Evolutionary conservation across 2,888 invertebrate genomes (phyloP).

Genomic region (Monochamus alternatus): DNA sequence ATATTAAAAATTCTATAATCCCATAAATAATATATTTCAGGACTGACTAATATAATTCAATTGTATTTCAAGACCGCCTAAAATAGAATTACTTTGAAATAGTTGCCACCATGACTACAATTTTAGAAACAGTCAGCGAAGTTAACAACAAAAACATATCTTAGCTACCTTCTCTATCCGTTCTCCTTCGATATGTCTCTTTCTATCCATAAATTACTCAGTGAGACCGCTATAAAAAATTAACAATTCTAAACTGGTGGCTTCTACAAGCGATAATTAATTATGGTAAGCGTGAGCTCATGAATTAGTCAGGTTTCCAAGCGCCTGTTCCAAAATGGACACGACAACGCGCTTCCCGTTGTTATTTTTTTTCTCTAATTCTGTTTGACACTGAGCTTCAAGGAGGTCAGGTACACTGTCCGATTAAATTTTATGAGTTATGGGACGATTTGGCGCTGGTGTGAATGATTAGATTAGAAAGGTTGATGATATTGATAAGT

Average conservation of each 20-base stretch:
- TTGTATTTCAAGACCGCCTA: no score
- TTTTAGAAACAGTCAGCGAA: no score
- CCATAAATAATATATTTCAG: no score
- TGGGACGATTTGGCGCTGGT: neutral
- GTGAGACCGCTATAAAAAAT: slow-evolving; percentile 16
- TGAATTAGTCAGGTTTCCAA: slow-evolving; percentile 29
- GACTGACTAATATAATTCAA: no score
- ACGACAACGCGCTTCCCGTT: slow-evolving; percentile 9
- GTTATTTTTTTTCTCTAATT: neutral
- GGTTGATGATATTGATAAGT: no score
- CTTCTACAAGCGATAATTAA: slow-evolving; percentile 25
- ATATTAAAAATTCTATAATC: no score
- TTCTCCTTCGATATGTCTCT: no score
- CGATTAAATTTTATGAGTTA: slow-evolving; percentile 12
- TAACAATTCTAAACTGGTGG: slow-evolving; percentile 24
- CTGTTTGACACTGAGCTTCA: neutral
- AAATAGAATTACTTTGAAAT: no score
- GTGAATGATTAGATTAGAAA: no score
- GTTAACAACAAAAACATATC: no score
- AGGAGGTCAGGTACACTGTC: neutral
- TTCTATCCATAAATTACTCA: slow-evolving; percentile 5
- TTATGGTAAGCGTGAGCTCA: slow-evolving; percentile 29
- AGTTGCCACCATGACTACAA: no score
- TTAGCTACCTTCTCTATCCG: no score
- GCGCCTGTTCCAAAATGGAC: slow-evolving; percentile 18